Evolutionary conservation across 1,140 invertebrate genomes (phyloP), one percentile per base, ranked within the genome.

Genomic region (Holotrichia oblita): DNA sequence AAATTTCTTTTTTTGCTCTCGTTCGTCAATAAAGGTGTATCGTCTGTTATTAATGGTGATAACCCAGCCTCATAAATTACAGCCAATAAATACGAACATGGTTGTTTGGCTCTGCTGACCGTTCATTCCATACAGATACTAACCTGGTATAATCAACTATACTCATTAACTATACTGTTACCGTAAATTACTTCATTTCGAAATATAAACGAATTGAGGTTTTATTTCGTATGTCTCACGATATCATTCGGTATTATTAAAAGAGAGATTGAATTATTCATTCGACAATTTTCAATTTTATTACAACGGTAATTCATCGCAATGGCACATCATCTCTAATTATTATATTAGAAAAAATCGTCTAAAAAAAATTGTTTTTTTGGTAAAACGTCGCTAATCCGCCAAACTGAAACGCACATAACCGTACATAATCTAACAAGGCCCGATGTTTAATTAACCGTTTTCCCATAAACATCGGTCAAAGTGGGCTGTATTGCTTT

Each of bases 121-220:
- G 48, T 17, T 17, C 48, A 55, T 55, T 55, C 14, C 48, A n/a
- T 55, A n/a, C n/a, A n/a, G n/a, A n/a, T n/a, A 55, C 17, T 55
- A 55, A 55, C 48, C n/a, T 17, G 48, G 48, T 17, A 17, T 55
- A 55, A 34, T 34, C 27, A 34, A 34, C 27, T 34, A 34, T 34
- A 34, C 27, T 55, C n/a, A 55, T 55, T 55, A 55, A 55, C 48
- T 7, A 17, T 55, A 55, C 48, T 55, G 48, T n/a, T 55, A 17
- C 48, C 12, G 14, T 55, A 55, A 55, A 55, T 55, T 55, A 17
- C 48, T 55, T 55, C 17, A 55, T 55, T 55, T 55, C 48, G 48
- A n/a, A 55, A 55, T 55, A 17, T n/a, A 14, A 17, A 55, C 14
- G 48, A 55, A 55, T 55, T 55, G n/a, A 55, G 14, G 14, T 55